phyloP scores from a whole-genome alignment of 2,888 invertebrate species.

The Acrobasis repandana region DNA sequence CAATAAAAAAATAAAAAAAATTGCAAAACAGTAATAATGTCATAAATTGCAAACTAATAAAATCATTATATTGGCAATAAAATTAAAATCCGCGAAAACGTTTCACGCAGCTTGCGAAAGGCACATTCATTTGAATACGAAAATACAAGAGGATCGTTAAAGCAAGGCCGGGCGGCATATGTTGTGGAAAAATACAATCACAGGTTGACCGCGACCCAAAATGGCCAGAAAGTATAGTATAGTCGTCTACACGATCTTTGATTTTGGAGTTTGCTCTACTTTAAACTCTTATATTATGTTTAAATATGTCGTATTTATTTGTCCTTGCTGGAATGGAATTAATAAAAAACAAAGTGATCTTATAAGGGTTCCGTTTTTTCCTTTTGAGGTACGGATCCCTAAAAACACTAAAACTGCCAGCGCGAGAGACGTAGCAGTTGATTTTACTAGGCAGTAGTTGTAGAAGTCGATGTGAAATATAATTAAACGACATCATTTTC shows the following conservation, averaged over 20 bases:
- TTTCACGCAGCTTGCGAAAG: constrained; percentile 12
- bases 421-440: no score
- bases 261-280: neutral
- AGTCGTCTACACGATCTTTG: constrained; percentile 9
- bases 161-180: constrained; percentile 45
- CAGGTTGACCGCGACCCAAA: constrained; percentile 63
- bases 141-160: constrained; percentile 54
- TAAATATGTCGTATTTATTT: no score
- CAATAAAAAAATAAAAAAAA: neutral
- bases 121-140: constrained; percentile 30
- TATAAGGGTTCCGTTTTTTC: no score
- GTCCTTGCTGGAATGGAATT: no score
- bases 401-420: no score
- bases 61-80: neutral
- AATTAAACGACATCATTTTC: no score
- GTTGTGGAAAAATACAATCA: constrained; percentile 54
- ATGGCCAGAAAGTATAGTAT: constrained; percentile 31
- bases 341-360: no score
- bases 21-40: neutral
- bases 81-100: constrained; percentile 3
- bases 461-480: no score
- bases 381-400: no score
- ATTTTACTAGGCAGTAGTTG: no score
- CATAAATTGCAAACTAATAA: neutral
- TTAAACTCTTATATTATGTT: neutral